Percentiles rank a stretch among this genome's conserved stretches.
Evolutionary conservation across 2,113 vertebrate species (phyloP).

Genomic region (rabbit (Oryctolagus cuniculus)): DNA sequence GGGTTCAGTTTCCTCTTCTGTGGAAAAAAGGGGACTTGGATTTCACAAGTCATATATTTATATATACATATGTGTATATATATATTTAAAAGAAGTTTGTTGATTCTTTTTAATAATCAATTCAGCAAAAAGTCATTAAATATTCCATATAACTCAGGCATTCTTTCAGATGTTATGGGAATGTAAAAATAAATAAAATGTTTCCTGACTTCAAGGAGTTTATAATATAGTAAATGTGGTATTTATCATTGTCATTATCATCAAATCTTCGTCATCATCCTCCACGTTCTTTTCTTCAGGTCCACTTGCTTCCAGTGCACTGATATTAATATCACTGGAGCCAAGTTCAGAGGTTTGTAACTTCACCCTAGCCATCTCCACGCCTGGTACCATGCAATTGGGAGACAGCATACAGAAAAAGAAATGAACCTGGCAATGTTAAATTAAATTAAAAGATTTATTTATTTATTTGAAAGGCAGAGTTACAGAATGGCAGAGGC

Average conservation of each 20-base stretch:
- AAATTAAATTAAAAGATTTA: no score
- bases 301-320: not conserved
- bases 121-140: conserved; percentile 31
- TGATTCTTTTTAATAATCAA: conserved; percentile 27
- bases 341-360: not conserved
- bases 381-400: not conserved
- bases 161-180: not conserved
- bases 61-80: no score
- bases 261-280: not conserved
- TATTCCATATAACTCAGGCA: not conserved
- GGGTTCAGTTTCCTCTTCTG: conserved; percentile 8
- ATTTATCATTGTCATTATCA: not conserved
- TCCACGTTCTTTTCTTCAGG: not conserved
- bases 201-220: not conserved
- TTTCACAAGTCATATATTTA: not conserved
- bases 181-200: conserved; percentile 24
- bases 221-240: not conserved
- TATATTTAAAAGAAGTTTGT: not conserved
- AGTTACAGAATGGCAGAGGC: no score
- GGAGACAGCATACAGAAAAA: not conserved
- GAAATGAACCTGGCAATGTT: not conserved
- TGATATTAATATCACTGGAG: not conserved
- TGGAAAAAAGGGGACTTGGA: not conserved
- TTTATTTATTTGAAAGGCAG: no score
- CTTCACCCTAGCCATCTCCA: not conserved